A percentile compares a stretch with the other conserved stretches of the same genome.
These are phyloP conservation scores for Platynereis dumerilii DNA, from an alignment of 2,888 invertebrate genomes.

Conservation along the genomic window DNA sequence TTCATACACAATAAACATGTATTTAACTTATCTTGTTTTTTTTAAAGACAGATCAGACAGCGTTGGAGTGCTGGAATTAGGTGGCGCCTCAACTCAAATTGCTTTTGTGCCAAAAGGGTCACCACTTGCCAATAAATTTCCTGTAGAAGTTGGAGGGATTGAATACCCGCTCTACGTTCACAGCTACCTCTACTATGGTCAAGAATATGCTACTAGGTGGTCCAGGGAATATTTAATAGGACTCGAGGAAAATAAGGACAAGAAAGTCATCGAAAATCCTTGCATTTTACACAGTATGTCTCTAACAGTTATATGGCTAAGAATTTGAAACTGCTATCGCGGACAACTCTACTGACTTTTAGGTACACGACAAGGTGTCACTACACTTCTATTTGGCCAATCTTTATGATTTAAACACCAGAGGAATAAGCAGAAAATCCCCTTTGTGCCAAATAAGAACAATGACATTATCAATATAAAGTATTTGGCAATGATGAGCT, in stretches of 20 bases:
- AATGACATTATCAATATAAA: too few species aligned
- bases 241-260: slow-evolving; percentile 24
- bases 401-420: too few species aligned
- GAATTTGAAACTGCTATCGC: too few species aligned
- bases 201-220: slow-evolving; percentile 45
- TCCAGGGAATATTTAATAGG: slow-evolving; percentile 43
- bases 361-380: too few species aligned
- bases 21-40: too few species aligned
- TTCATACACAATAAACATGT: too few species aligned
- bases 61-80: slow-evolving; percentile 67
- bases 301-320: too few species aligned
- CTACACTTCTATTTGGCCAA: too few species aligned
- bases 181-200: slow-evolving; percentile 58
- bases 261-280: slow-evolving; percentile 42
- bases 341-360: too few species aligned
- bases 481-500: too few species aligned
- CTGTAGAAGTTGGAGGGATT: slow-evolving; percentile 47
- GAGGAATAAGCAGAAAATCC: too few species aligned
- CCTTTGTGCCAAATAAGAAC: too few species aligned
- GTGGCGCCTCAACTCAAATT: slow-evolving; percentile 67
- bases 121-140: slow-evolving; percentile 56
- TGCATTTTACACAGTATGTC: slow-evolving; percentile 49
- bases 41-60: slow-evolving; percentile 37
- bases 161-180: slow-evolving; percentile 58
- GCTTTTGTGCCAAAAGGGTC: slow-evolving; percentile 61